A percentile compares a stretch with the other conserved stretches of the same genome.
These are phyloP conservation scores for Rhogogaster chlorosoma DNA, from an alignment of 2,888 invertebrate species.

Conservation along the genomic window DNA sequence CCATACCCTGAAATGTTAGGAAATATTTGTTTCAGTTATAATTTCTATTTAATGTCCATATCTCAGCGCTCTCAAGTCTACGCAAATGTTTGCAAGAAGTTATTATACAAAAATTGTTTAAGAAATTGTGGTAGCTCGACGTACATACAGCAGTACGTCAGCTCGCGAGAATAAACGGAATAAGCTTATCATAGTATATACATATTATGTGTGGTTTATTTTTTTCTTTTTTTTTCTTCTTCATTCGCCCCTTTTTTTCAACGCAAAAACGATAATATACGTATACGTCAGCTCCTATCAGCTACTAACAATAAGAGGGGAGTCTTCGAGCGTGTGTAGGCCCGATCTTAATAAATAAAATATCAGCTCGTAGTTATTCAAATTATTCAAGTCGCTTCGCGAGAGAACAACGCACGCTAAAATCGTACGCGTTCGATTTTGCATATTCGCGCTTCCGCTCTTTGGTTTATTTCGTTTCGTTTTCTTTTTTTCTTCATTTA, in stretches of 20 bases:
- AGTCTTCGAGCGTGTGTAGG: conserved; percentile 22
- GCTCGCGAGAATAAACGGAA: neutral
- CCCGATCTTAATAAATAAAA: conserved; percentile 70
- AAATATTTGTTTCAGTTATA: conserved; percentile 27
- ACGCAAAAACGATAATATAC: conserved; percentile 47
- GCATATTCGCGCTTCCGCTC: conserved; percentile 41
- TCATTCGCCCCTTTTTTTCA: neutral
- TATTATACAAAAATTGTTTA: neutral
- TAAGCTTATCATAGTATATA: neutral
- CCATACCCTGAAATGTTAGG: neutral
- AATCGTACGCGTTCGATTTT: conserved; percentile 6
- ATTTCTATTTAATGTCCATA: neutral
- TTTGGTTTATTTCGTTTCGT: neutral
- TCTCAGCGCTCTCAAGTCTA: neutral
- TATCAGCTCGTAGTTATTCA: conserved; percentile 70
- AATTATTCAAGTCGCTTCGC: conserved; percentile 65
- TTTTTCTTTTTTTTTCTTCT: neutral
- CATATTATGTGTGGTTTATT: neutral
- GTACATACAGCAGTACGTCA: neutral
- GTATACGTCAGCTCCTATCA: conserved; percentile 20
- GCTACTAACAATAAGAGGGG: neutral
- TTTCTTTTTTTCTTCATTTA: neutral
- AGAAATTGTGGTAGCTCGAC: conserved; percentile 29
- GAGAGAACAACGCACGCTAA: conserved; percentile 46
- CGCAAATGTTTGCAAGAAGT: conserved; percentile 8